Evolutionary conservation across 2,888 invertebrate genomes (phyloP).

Genomic region (Phaonia tiefii): DNA sequence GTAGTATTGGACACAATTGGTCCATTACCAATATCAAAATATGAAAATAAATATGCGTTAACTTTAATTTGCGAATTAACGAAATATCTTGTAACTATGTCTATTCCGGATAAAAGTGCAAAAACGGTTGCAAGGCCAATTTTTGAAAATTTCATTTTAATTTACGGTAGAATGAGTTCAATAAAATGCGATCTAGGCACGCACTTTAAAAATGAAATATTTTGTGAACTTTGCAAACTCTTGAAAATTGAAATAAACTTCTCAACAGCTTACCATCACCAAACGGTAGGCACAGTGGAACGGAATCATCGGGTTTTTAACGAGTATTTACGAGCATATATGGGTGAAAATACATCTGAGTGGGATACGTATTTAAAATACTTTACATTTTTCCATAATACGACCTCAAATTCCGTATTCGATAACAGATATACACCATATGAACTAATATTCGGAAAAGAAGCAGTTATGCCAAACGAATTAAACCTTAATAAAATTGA

Average conservation of each 20-base stretch:
- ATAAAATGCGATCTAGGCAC: background rate
- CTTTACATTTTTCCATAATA: slow-evolving; percentile 1
- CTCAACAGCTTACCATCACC: background rate
- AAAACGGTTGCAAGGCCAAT: background rate
- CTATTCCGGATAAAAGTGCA: slow-evolving; percentile 6
- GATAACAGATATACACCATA: slow-evolving; percentile 38
- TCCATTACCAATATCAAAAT: no score
- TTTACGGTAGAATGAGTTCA: slow-evolving; percentile 5
- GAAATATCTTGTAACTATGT: slow-evolving; percentile 19
- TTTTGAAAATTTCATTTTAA: slow-evolving; percentile 21
- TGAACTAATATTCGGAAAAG: slow-evolving; percentile 43
- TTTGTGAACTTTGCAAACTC: background rate
- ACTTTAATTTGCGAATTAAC: slow-evolving; percentile 31
- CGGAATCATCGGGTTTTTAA: background rate
- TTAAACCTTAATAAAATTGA: no score
- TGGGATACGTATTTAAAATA: background rate
- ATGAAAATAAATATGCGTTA: slow-evolving; percentile 5
- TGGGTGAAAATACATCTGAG: background rate
- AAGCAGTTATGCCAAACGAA: no score
- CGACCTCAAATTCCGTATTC: slow-evolving; percentile 2
- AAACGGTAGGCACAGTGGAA: background rate
- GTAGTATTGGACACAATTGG: no score
- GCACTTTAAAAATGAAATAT: slow-evolving; percentile 11
- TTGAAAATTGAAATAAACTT: background rate
- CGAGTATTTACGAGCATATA: slow-evolving; percentile 1